Evolutionary conservation across 1,140 invertebrate species (phyloP).

Genomic region (Notospermus geniculatus): DNA sequence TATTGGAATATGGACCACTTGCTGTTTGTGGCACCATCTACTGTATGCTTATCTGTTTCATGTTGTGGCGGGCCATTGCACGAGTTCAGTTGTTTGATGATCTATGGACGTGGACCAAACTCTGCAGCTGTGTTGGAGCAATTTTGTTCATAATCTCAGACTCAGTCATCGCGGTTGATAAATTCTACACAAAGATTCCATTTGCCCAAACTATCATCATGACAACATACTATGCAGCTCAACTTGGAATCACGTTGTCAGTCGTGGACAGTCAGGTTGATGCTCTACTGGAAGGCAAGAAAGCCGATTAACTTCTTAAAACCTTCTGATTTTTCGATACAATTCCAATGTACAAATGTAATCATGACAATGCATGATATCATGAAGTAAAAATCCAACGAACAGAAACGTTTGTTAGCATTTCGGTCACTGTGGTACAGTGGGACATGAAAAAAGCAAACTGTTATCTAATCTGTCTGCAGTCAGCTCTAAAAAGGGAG

Average conservation of each 20-base stretch:
- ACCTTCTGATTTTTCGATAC: no score
- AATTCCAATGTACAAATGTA: no score
- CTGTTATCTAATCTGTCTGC: no score
- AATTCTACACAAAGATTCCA: conserved; percentile 68
- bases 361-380: no score
- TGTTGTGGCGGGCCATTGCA: conserved; percentile 79
- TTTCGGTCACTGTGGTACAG: no score
- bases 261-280: conserved; percentile 66
- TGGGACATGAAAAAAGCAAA: no score
- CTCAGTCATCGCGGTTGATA: conserved; percentile 72
- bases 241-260: conserved; percentile 79
- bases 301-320: no score
- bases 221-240: conserved; percentile 84
- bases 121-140: conserved; percentile 71
- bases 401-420: no score
- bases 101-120: conserved; percentile 66
- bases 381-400: no score
- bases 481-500: no score
- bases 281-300: conserved; percentile 30
- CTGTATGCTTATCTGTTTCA: conserved; percentile 71
- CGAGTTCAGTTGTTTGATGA: conserved; percentile 68
- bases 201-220: conserved; percentile 77
- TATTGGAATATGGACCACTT: conserved; percentile 35
- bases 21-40: conserved; percentile 66
- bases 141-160: conserved; percentile 73